phyloP scores from a whole-genome alignment of 37 sponge, comb jelly and placozoan genomes.

The Amphimedon queenslandica region DNA sequence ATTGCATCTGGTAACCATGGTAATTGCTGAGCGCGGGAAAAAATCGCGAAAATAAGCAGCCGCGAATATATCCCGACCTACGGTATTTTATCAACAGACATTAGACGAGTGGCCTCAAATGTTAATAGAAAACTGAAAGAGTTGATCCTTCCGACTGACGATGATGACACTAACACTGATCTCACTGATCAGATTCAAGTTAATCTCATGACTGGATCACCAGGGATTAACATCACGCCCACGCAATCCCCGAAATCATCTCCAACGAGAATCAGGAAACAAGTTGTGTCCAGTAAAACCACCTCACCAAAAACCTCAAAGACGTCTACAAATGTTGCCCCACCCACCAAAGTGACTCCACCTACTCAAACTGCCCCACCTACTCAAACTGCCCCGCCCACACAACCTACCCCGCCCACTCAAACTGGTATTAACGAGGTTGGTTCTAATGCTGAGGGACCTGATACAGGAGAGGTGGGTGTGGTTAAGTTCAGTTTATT shows the following conservation, averaged over 20 bases:
- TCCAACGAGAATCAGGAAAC: background rate
- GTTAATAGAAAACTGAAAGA: constrained; percentile 69
- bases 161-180: constrained; percentile 45
- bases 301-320: background rate
- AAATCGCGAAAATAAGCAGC: too few relatives aligned
- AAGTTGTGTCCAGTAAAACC: background rate
- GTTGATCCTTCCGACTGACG: constrained; percentile 67
- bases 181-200: background rate
- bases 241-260: background rate
- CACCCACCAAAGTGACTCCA: background rate
- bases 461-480: background rate
- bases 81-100: constrained; percentile 26
- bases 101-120: constrained; percentile 57
- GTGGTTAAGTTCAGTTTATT: constrained; percentile 45
- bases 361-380: background rate
- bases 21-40: too few relatives aligned
- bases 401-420: background rate
- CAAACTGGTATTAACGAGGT: background rate
- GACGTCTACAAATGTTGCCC: background rate
- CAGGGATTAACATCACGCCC: background rate
- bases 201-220: background rate
- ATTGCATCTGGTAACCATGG: too few relatives aligned
- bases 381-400: background rate
- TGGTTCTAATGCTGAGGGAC: background rate
- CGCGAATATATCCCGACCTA: background rate